phyloP scores from a whole-genome alignment of 2,888 invertebrate species.

The Clusia tigrina region DNA sequence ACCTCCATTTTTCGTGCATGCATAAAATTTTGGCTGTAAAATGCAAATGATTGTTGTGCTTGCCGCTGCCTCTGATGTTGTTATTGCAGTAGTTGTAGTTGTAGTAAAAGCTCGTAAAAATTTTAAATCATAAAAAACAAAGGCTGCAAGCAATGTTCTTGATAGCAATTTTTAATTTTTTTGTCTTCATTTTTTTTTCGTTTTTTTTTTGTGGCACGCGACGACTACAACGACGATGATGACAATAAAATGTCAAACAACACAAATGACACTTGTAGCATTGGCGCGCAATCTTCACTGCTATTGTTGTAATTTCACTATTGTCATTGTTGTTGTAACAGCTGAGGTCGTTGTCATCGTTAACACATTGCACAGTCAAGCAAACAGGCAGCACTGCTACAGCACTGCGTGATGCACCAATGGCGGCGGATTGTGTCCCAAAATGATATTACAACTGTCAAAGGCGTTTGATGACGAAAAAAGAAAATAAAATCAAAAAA shows the following conservation, averaged over 20 bases:
- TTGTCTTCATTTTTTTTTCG: background rate
- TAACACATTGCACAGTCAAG: too few relatives aligned
- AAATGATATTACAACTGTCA: background rate
- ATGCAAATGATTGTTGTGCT: too few relatives aligned
- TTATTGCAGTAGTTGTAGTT: too few relatives aligned
- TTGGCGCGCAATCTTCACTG: background rate
- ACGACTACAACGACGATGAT: too few relatives aligned
- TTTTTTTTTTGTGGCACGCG: too few relatives aligned
- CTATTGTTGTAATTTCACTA: background rate
- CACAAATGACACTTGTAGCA: slow-evolving; percentile 25
- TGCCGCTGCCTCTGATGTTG: too few relatives aligned
- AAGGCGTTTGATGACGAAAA: background rate
- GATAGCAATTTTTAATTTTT: background rate
- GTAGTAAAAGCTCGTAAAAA: background rate
- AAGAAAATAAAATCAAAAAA: background rate
- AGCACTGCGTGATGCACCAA: background rate
- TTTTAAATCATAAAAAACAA: background rate
- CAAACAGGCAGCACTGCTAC: too few relatives aligned
- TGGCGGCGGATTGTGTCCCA: background rate
- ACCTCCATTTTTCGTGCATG: too few relatives aligned
- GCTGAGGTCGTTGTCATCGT: background rate
- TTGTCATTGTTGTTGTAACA: background rate
- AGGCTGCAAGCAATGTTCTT: background rate
- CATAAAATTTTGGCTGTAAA: too few relatives aligned
- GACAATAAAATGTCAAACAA: slow-evolving; percentile 37